phyloP scores from a whole-genome alignment of 2,797 vertebrate species.

The Ispidina lecontei region DNA sequence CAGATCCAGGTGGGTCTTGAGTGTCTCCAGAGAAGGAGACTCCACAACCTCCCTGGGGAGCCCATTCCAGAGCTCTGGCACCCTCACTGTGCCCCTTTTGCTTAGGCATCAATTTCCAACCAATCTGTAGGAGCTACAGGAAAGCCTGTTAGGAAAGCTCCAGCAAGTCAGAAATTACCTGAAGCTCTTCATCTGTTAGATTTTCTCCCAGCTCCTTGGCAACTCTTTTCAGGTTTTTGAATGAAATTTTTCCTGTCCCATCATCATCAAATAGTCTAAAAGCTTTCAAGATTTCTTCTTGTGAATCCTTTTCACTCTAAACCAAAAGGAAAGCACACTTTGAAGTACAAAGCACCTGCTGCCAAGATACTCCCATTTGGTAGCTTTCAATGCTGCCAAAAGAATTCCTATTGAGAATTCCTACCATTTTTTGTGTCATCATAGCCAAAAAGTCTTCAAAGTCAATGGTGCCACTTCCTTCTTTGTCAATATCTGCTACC shows the following conservation, averaged over 20 bases:
- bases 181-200: constrained; percentile 91
- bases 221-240: constrained; percentile 93
- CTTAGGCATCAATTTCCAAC: neutral
- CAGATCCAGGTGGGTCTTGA: no score
- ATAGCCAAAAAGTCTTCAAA: constrained; percentile 91
- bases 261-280: constrained; percentile 95
- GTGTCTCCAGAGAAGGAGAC: no score
- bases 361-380: neutral
- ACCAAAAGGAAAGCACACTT: neutral
- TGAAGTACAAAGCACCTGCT: neutral
- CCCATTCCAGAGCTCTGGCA: no score
- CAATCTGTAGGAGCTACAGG: neutral
- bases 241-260: constrained; percentile 91
- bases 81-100: neutral
- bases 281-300: constrained; percentile 94
- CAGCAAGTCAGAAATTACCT: constrained; percentile 79
- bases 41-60: no score
- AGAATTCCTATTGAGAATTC: neutral
- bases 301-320: constrained; percentile 91
- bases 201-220: constrained; percentile 94
- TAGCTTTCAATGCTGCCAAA: neutral
- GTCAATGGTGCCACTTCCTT: constrained; percentile 85
- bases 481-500: constrained; percentile 89
- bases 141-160: neutral
- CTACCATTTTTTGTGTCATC: constrained; percentile 94